Evolutionary conservation across 2,888 invertebrate genomes (phyloP).

Genomic region (Oscheius onirici): DNA sequence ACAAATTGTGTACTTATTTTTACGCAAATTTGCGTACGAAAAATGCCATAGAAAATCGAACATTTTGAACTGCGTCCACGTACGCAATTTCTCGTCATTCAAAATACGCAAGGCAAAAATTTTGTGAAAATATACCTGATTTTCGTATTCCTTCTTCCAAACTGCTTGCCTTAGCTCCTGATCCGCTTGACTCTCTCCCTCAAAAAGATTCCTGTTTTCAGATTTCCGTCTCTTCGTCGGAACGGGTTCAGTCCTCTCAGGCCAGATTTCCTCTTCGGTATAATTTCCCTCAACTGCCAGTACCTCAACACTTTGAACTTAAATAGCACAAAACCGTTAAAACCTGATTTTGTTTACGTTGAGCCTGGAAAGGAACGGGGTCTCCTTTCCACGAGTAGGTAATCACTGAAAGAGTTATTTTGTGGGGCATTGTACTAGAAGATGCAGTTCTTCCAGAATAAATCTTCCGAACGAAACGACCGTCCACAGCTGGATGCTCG

Average conservation of each 20-base stretch:
- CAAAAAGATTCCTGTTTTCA: neutral
- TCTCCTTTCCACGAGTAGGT: slow-evolving; percentile 60
- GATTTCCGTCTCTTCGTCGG: neutral
- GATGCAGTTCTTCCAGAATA: slow-evolving; percentile 45
- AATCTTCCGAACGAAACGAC: slow-evolving; percentile 57
- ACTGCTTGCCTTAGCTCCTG: neutral
- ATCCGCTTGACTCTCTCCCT: neutral
- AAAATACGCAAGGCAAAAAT: no score
- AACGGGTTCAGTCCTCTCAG: neutral
- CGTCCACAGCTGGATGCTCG: slow-evolving; percentile 50
- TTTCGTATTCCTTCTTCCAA: slow-evolving; percentile 33
- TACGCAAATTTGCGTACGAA: no score
- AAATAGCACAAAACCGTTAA: neutral
- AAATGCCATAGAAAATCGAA: no score
- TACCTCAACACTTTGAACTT: neutral
- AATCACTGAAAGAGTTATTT: slow-evolving; percentile 45
- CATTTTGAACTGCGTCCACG: no score
- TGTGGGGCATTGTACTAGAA: slow-evolving; percentile 3
- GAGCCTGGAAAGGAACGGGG: slow-evolving; percentile 35
- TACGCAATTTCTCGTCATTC: no score
- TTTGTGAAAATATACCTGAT: no score
- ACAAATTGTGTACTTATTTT: no score
- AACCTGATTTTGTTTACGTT: slow-evolving; percentile 34
- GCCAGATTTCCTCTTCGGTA: neutral
- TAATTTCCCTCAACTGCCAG: neutral